Conservation (phyloP, 2,797 vertebrate species). For the Tokudaia muenninki region DNA sequence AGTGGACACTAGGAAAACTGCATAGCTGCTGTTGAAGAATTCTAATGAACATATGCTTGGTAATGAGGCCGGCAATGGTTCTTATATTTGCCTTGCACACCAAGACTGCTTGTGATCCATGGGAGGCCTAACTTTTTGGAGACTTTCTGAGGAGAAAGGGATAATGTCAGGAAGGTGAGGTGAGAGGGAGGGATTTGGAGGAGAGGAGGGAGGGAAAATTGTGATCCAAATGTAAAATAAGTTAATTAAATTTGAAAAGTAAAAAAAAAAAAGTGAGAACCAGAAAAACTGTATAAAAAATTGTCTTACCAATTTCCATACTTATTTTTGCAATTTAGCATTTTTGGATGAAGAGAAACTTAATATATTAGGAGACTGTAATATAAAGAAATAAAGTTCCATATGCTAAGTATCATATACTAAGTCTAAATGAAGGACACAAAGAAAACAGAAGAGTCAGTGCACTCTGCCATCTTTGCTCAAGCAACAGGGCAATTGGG, state of each 20-base stretch:
- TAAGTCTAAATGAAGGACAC: neutral
- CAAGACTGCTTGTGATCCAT: neutral
- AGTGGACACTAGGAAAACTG: neutral
- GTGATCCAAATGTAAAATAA: neutral
- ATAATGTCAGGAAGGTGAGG: neutral
- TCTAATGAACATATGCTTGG: neutral
- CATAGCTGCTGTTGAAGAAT: neutral
- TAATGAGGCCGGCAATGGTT: neutral
- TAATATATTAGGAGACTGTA: neutral
- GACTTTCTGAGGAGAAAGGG: neutral
- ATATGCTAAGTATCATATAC: neutral
- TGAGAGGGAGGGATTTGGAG: neutral
- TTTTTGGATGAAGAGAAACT: neutral
- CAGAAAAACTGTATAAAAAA: too few relatives aligned
- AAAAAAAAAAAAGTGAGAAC: too few relatives aligned
- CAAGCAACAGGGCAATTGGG: too few relatives aligned
- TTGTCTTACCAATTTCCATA: neutral
- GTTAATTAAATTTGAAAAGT: neutral
- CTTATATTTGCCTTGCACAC: neutral
- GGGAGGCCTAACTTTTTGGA: neutral
- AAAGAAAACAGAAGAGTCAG: neutral
- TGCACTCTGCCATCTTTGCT: too few relatives aligned
- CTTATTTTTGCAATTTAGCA: neutral
- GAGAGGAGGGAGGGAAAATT: neutral
- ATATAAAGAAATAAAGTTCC: neutral